Base-by-base conservation (phyloP, 2,797 vertebrate species). In the Eospalax fontanierii region DNA sequence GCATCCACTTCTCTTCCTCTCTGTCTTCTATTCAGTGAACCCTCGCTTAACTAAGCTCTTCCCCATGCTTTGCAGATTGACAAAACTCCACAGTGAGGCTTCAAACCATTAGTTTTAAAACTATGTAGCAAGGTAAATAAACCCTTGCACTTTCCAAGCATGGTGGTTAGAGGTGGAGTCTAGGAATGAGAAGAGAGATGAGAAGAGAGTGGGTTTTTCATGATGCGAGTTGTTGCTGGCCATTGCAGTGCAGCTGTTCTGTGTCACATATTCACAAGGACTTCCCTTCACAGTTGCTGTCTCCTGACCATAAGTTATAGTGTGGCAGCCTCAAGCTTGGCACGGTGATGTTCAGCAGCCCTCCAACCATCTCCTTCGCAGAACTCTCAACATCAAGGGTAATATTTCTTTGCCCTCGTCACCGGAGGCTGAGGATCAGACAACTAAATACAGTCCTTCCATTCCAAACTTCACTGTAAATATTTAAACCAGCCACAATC, bases 151-250 rank as follows among this genome's bases (percentile, higher is more conserved):
- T 28, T 96, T 88, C 43, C 26, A 40, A 90, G 57, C 28, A 15
- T 15, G 24, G 40, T 57, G n/a, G 22, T 61, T 75, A 68, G 28
- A 35, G 46, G 43, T n/a, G 21, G 57, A 24, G 6, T 80, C 50
- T 43, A 79, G 79, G 38, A 94, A 80, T 71, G 43, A 70, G 75
- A 94, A 83, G 43, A 35, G 78, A 28, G 54, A 80, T 71, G 43
- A 70, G 75, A 94, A 83, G 43, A 35, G 78, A 28, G 54, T 87
- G 40, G 57, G n/a, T 57, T 89, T 35, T 63, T 90, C 82, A 24
- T 1, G 18, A 28, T 1, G 38, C 6, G 15, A 30, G 43, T 86
- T 33, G 5, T 75, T 15, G 3, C 40, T 89, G 66, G 21, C 10
- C 38, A 75, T 26, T 14, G 8, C 4, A 38, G 4, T 12, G 18